Evolutionary conservation across 2,888 invertebrate genomes (phyloP).

Genomic region (Orchesella flavescens): DNA sequence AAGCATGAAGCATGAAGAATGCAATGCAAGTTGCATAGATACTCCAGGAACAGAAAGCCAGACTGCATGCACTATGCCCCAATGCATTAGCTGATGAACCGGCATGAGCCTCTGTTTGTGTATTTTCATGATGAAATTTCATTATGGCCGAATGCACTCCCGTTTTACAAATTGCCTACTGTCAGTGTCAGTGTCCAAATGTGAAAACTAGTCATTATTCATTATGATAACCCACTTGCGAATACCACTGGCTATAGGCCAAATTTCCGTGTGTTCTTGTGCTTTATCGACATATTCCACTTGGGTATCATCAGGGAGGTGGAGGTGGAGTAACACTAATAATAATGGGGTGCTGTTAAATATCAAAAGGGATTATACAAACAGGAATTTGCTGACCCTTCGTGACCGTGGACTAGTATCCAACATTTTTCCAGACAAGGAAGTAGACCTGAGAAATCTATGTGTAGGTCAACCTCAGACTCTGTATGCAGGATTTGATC

Average conservation of each 20-base stretch:
- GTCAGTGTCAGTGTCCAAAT: too few species aligned
- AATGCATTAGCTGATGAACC: neutral
- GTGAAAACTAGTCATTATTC: too few species aligned
- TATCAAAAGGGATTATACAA: conserved; percentile 74
- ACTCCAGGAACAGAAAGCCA: neutral
- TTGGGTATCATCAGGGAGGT: too few species aligned
- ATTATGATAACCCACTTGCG: too few species aligned
- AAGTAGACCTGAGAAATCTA: conserved; percentile 73
- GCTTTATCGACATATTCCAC: too few species aligned
- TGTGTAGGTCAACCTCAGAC: conserved; percentile 78
- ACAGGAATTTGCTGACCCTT: conserved; percentile 81
- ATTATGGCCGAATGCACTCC: too few species aligned
- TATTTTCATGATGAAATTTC: too few species aligned
- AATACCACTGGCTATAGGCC: too few species aligned
- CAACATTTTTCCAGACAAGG: conserved; percentile 85
- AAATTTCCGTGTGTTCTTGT: too few species aligned
- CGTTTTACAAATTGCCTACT: too few species aligned
- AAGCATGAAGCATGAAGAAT: neutral
- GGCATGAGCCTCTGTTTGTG: too few species aligned
- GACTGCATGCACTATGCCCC: neutral
- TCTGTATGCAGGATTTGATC: conserved; percentile 98
- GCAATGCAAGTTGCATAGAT: neutral
- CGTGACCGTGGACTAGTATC: conserved; percentile 85
- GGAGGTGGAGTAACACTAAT: too few species aligned
- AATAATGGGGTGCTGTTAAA: neutral